Evolutionary conservation across 2,113 vertebrate species (phyloP).

Genomic region (Raja brachyura): DNA sequence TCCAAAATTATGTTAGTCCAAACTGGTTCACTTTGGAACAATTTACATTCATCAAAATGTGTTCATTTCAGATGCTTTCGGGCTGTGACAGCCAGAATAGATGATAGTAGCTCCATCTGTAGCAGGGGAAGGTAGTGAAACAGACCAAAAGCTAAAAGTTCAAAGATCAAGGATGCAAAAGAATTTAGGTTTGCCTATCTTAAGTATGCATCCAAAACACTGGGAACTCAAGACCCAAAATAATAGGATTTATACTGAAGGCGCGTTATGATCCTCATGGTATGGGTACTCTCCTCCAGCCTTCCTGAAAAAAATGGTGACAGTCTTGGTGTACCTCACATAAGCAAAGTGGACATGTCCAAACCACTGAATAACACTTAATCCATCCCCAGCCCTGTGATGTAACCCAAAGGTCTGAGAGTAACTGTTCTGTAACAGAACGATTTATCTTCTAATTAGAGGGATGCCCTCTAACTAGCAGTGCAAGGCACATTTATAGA

Average conservation of each 20-base stretch:
- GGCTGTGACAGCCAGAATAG: background rate
- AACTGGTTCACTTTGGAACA: background rate
- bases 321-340: background rate
- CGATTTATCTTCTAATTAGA: slow-evolving; percentile 8
- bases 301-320: slow-evolving; percentile 12
- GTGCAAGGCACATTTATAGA: background rate
- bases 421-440: slow-evolving; percentile 35
- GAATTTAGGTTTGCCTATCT: background rate
- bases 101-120: background rate
- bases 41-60: background rate
- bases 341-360: background rate
- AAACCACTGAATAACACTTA: background rate
- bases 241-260: background rate
- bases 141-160: background rate
- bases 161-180: background rate
- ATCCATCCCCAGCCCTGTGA: background rate
- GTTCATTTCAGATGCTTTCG: background rate
- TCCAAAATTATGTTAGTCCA: background rate
- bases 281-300: background rate
- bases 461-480: slow-evolving; percentile 5
- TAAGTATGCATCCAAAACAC: background rate
- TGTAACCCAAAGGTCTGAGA: slow-evolving; percentile 17
- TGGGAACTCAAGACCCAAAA: background rate
- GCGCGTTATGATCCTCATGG: background rate
- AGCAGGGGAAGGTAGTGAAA: background rate